phyloP scores from a whole-genome alignment of 1,140 invertebrate species.

The Hypsibius dujardini region DNA sequence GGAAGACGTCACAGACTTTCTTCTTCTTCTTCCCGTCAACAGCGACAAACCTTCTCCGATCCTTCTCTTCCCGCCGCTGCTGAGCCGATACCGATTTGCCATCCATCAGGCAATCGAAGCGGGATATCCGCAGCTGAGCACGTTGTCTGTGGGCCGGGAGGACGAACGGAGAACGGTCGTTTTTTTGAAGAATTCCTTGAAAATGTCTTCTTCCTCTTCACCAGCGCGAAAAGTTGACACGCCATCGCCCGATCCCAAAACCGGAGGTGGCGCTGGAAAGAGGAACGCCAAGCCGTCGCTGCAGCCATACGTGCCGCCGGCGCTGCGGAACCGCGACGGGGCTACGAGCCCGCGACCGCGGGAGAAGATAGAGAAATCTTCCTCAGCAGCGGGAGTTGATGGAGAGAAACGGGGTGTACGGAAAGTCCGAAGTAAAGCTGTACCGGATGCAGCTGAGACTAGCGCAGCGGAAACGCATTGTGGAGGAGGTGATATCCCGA shows the following conservation, averaged over 20 bases:
- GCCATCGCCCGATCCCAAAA: background rate
- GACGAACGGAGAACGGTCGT: slow-evolving; percentile 49
- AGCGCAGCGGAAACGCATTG: background rate
- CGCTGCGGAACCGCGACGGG: slow-evolving; percentile 20
- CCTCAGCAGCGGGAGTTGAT: background rate
- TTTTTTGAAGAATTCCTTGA: slow-evolving; percentile 27
- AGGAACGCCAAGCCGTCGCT: background rate
- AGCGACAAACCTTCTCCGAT: slow-evolving; percentile 30
- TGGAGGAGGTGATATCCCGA: too few relatives aligned
- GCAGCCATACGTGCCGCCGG: slow-evolving; percentile 8
- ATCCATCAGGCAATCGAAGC: slow-evolving; percentile 55
- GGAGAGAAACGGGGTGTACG: too few relatives aligned
- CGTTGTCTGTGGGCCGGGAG: slow-evolving; percentile 57
- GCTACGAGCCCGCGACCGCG: background rate
- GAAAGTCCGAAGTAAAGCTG: background rate
- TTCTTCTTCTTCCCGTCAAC: background rate
- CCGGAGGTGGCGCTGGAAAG: too few relatives aligned
- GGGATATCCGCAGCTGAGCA: slow-evolving; percentile 39
- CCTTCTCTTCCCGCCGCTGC: slow-evolving; percentile 56
- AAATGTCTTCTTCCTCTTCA: background rate
- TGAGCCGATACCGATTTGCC: slow-evolving; percentile 53
- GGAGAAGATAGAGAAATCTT: background rate
- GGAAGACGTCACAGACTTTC: background rate
- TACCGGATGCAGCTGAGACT: background rate
- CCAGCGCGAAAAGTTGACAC: background rate